Evolutionary conservation across 2,113 vertebrate genomes (phyloP).

Genomic region (Leptosomus discolor): DNA sequence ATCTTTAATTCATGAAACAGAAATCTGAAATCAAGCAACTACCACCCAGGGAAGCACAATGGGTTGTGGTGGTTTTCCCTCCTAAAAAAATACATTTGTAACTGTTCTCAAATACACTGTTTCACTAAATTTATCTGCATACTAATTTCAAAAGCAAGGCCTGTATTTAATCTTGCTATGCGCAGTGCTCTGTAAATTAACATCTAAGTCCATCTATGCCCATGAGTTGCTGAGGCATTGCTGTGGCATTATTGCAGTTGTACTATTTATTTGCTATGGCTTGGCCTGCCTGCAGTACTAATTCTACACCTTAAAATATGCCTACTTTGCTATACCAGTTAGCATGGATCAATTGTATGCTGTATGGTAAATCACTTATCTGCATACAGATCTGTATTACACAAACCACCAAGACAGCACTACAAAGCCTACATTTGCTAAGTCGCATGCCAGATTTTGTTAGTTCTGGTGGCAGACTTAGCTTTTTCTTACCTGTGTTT

Average conservation of each 20-base stretch:
- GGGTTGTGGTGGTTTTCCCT: not conserved
- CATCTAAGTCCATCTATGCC: not conserved
- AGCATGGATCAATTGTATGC: not conserved
- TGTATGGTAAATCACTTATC: not conserved
- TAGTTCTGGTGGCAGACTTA: not conserved
- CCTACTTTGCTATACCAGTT: not conserved
- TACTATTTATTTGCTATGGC: conserved; percentile 2
- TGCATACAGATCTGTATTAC: not conserved
- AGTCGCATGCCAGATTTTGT: not conserved
- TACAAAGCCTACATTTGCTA: not conserved
- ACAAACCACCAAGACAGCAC: not conserved
- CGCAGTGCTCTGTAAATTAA: not conserved
- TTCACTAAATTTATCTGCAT: not conserved
- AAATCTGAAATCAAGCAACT: not conserved
- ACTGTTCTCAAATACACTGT: not conserved
- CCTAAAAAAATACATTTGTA: not conserved
- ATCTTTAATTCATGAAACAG: not conserved
- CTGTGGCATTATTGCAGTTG: not conserved
- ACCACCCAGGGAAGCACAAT: not conserved
- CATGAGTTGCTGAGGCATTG: not conserved
- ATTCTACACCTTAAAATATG: conserved; percentile 22
- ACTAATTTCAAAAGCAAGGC: not conserved
- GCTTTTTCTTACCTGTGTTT: not conserved
- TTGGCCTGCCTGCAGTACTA: not conserved
- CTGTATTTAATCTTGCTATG: not conserved